Evolutionary conservation across 2,888 invertebrate species (phyloP), one percentile per base, ranked within the genome.

Genomic region (Oligia latruncula): DNA sequence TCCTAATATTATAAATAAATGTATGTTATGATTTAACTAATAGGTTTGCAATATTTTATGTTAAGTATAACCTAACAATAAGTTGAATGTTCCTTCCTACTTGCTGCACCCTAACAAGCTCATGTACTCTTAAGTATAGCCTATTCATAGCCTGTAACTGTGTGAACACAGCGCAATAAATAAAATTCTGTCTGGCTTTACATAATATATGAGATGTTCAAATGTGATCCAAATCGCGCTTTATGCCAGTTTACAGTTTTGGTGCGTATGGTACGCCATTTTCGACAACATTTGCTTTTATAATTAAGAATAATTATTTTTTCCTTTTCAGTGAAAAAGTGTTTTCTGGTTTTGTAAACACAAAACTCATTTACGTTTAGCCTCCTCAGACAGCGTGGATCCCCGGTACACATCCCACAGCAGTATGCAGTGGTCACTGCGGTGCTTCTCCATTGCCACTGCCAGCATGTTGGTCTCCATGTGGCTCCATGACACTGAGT

Each of bases 401-500:
- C 94, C 93, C 93, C 97, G 89, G 93, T 96, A 90, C 90, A 98
- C 98, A 94, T 99, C 99, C 99, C 99, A 99, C 71, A 99, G 97
- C 13, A 99, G 97, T 65, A 99, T 98, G 80, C 98, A 99, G 93
- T 98, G 98, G 94, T 99, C 99, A 62, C 98, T 98, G 84, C 99
- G 97, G 93, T 99, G 98, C 93, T 98, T 99, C 91, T 99, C 99
- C 90, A 99, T 97, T 0, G 99, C 99, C 77, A 98, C 98, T 0
- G 98, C 99, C 81, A 99, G 95, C 89, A 99, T 96, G 93, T 98
- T 98, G 43, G 97, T 97, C 89, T 99, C 99, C 20, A 97, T 95
- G 55, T 98, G 98, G 94, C 98, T 99, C 99, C 99, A 99, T 55
- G 98, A 97, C 23, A 99, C 97, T 0, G 98, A 98, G 90, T 99